Evolutionary conservation across 2,797 vertebrate species (phyloP), one percentile per base, ranked within the genome.

Genomic region (Rhodeus uyekii): DNA sequence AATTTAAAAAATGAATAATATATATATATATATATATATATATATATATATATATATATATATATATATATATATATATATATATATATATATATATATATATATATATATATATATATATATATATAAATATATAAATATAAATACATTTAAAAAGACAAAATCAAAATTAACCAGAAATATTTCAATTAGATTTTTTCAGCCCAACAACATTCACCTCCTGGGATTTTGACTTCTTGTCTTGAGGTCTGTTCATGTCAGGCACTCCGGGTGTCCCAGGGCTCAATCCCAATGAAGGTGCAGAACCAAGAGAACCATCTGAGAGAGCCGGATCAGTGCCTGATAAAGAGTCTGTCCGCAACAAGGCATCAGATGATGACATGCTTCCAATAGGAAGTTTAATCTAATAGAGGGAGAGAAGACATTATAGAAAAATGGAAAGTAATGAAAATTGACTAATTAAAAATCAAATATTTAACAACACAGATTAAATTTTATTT

Each of bases 171-270:
- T 58, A 55, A 55, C n/a, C 4, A 53, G 8, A 53, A 53, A 53
- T 22, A 53, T 4, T 0, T 8, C 50, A 53, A 53, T 53, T 53
- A 4, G 19, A 53, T 53, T 53, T 53, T n/a, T 53, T 53, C 50
- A 53, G 22, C 19, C 22, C 8, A 9, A 88, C 90, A 89, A 58
- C 89, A 90, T 68, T 93, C 89, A 92, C 95, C 81, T 97, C 97
- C 86, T 96, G 96, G 89, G 93, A 93, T 89, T 97, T 97, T 60
- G 94, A 94, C 85, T 96, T 95, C 90, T 97, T 97, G 77, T 97
- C 96, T 77, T 96, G 94, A 27, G 93, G 95, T 89, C 96, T 93
- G 89, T 88, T 95, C 38, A 94, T 94, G 76, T 97, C 96, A 65
- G 95, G 90, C 89, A 94, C 93, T 72, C 92, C 95, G 36, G 94